Percentiles rank a stretch among this genome's conserved stretches.
These are phyloP conservation scores for Athetis lepigone DNA, from an alignment of 2,888 invertebrate species.

Conservation along the genomic window DNA sequence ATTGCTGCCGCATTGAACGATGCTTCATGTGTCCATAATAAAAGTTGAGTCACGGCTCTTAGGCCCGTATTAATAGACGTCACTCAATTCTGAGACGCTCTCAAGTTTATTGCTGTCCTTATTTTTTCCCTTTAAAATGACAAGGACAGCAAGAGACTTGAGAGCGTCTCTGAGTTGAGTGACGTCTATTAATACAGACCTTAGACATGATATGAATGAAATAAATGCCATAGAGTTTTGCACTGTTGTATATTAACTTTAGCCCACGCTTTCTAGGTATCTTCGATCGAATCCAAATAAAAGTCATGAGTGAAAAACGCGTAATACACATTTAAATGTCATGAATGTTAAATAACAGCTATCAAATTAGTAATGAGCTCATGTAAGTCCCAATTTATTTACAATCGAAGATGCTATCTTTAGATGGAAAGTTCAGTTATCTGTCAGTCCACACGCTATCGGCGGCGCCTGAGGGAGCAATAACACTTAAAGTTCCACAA, in stretches of 20 bases:
- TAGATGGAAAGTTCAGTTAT: neutral
- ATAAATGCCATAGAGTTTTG: no score
- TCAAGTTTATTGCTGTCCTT: no score
- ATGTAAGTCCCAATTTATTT: neutral
- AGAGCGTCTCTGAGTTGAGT: no score
- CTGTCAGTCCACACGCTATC: slow-evolving; percentile 1
- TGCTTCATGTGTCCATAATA: slow-evolving; percentile 9
- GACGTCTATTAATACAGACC: no score
- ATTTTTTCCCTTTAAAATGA: no score
- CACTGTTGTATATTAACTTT: no score
- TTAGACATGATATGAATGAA: no score
- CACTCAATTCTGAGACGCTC: no score
- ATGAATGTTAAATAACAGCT: neutral
- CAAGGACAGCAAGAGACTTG: no score
- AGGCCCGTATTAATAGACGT: no score
- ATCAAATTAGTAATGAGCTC: neutral
- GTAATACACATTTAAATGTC: neutral
- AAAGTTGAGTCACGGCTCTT: slow-evolving; percentile 3
- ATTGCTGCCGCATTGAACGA: slow-evolving; percentile 18
- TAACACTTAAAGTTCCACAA: slow-evolving; percentile 16
- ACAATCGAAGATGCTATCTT: neutral
- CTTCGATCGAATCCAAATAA: neutral
- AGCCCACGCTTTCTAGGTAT: neutral
- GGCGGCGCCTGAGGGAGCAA: slow-evolving; percentile 1
- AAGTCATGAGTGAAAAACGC: neutral